Percentiles rank a stretch among this genome's conserved stretches.
phyloP scores from a whole-genome alignment of 30 jellyfish, hydroid and myxozoan genomes.

The Clytia hemisphaerica region DNA sequence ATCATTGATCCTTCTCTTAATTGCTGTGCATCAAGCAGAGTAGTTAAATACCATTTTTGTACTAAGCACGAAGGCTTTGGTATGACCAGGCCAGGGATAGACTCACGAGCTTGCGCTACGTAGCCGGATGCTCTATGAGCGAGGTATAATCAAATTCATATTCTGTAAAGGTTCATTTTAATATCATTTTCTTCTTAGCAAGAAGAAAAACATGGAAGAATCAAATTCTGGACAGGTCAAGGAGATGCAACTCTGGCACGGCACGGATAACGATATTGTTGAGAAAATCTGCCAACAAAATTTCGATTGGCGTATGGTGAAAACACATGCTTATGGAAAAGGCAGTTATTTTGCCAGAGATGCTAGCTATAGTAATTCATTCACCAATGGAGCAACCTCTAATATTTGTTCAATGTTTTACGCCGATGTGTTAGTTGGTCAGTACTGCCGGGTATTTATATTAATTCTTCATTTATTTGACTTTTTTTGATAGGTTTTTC shows the following conservation, averaged over 20 bases:
- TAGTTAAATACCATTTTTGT: too few relatives aligned
- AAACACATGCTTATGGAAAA: background rate
- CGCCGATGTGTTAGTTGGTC: slow-evolving; percentile 13
- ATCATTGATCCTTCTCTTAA: too few relatives aligned
- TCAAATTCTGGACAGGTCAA: background rate
- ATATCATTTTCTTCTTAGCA: background rate
- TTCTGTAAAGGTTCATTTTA: background rate
- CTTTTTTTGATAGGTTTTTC: too few relatives aligned
- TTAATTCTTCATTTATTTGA: too few relatives aligned
- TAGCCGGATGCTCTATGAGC: too few relatives aligned
- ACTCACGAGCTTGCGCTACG: background rate
- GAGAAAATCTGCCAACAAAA: slow-evolving; percentile 2
- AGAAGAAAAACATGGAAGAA: background rate
- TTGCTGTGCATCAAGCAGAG: too few relatives aligned
- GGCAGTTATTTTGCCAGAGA: slow-evolving; percentile 13
- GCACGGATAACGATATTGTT: background rate
- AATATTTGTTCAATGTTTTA: background rate
- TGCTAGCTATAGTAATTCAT: slow-evolving; percentile 12
- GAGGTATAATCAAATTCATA: too few relatives aligned
- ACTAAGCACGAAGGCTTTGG: background rate
- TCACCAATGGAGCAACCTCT: background rate
- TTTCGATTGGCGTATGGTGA: slow-evolving; percentile 1
- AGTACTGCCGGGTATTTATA: background rate
- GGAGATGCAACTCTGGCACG: slow-evolving; percentile 14
- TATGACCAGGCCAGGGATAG: background rate